These are phyloP conservation scores for Bombycilla garrulus DNA, from an alignment of 2,113 vertebrate genomes.

Conservation along the genomic window DNA sequence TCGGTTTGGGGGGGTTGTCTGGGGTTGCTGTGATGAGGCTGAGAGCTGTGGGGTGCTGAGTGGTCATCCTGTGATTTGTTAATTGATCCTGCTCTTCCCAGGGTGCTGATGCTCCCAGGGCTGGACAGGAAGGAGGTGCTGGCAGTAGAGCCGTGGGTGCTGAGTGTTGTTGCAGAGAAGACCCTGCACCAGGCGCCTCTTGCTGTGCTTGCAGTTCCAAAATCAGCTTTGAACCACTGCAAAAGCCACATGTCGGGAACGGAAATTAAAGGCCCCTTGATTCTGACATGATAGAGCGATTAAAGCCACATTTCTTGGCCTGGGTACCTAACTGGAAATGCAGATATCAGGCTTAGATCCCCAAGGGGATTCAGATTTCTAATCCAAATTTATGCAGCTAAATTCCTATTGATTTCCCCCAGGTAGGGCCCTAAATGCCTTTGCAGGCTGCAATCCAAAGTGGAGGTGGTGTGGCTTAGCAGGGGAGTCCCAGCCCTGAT, in stretches of 20 bases:
- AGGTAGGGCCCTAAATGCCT: conserved; percentile 40
- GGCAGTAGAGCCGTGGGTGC: neutral
- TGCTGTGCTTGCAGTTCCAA: neutral
- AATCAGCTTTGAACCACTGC: neutral
- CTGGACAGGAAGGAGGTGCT: neutral
- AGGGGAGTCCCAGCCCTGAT: neutral
- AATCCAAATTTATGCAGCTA: conserved; percentile 62
- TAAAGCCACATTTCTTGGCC: conserved; percentile 63
- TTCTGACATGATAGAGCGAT: conserved; percentile 56
- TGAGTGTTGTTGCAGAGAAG: neutral
- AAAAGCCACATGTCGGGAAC: conserved; percentile 25
- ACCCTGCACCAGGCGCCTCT: neutral
- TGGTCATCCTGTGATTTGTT: accelerated
- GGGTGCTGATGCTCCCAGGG: neutral
- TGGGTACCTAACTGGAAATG: conserved; percentile 7
- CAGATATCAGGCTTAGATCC: conserved; percentile 37
- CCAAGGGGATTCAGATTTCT: conserved; percentile 23
- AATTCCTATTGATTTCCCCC: conserved; percentile 65
- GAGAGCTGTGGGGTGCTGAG: neutral
- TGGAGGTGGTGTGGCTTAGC: neutral
- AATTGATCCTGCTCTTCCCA: accelerated
- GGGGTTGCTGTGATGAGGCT: neutral
- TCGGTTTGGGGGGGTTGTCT: neutral
- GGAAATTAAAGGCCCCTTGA: conserved; percentile 59
- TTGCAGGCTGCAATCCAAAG: neutral